These are phyloP conservation scores for Chrysolina haemoptera DNA, from an alignment of 2,888 invertebrate species.

Conservation along the genomic window DNA sequence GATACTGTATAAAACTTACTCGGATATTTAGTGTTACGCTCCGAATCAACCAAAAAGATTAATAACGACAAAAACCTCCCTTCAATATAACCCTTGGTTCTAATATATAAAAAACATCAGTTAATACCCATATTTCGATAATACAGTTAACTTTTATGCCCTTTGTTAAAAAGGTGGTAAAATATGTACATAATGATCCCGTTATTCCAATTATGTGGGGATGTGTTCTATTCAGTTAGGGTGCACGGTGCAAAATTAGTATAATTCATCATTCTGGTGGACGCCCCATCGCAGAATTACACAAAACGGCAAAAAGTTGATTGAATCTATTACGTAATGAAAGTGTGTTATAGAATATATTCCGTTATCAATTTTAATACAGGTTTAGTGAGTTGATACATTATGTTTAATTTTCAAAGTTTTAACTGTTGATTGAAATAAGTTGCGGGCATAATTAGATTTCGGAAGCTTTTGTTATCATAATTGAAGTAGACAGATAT, in stretches of 20 bases:
- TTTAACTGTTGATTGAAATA: no score
- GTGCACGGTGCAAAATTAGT: conserved; percentile 46
- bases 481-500: no score
- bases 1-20: neutral
- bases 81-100: conserved; percentile 28
- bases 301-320: conserved; percentile 51
- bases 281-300: conserved; percentile 50
- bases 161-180: conserved; percentile 49
- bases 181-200: conserved; percentile 56
- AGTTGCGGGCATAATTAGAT: no score
- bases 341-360: neutral
- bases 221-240: conserved; percentile 47
- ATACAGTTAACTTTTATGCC: conserved; percentile 40
- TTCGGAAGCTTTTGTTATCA: no score
- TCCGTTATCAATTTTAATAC: neutral
- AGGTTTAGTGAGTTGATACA: no score
- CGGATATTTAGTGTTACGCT: neutral
- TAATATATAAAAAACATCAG: conserved; percentile 27
- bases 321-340: conserved; percentile 13
- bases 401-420: no score
- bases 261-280: conserved; percentile 51
- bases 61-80: conserved; percentile 7
- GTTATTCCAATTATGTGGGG: conserved; percentile 52
- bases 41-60: neutral
- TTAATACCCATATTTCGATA: conserved; percentile 28